Evolutionary conservation across 2,888 invertebrate genomes (phyloP).

Genomic region (Darwinula stevensoni): DNA sequence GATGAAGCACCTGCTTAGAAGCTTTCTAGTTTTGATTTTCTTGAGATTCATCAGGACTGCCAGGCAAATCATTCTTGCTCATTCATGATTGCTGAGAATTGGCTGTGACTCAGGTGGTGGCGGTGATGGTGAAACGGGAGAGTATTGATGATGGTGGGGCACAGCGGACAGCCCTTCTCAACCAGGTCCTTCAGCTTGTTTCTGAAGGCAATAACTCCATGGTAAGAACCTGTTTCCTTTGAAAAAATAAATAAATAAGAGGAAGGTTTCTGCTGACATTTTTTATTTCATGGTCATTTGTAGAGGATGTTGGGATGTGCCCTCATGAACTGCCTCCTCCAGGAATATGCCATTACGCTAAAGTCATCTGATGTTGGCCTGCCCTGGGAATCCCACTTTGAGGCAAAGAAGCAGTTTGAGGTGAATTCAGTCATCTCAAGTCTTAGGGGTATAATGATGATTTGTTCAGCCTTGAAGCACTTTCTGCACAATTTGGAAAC

Average conservation of each 20-base stretch:
- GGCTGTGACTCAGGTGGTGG: slow-evolving; percentile 51
- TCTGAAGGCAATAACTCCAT: too few species aligned
- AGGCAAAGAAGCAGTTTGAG: slow-evolving; percentile 58
- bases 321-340: slow-evolving; percentile 48
- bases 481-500: too few species aligned
- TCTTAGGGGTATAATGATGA: too few species aligned
- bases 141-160: slow-evolving; percentile 40
- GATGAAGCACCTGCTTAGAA: slow-evolving; percentile 24
- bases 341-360: slow-evolving; percentile 57
- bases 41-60: too few species aligned
- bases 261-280: slow-evolving; percentile 6
- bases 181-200: slow-evolving; percentile 44
- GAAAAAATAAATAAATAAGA: too few species aligned
- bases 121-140: slow-evolving; percentile 57
- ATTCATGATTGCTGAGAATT: slow-evolving; percentile 16
- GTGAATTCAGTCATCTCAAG: too few species aligned
- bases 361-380: slow-evolving; percentile 61
- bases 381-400: slow-evolving; percentile 59
- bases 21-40: slow-evolving; percentile 14
- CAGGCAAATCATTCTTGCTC: too few species aligned
- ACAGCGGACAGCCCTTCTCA: slow-evolving; percentile 32
- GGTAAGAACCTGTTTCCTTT: too few species aligned
- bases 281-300: slow-evolving; percentile 8
- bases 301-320: slow-evolving; percentile 52
- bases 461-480: too few species aligned